These are phyloP conservation scores for Anorthoa munda DNA, from an alignment of 2,888 invertebrate genomes.

Conservation along the genomic window DNA sequence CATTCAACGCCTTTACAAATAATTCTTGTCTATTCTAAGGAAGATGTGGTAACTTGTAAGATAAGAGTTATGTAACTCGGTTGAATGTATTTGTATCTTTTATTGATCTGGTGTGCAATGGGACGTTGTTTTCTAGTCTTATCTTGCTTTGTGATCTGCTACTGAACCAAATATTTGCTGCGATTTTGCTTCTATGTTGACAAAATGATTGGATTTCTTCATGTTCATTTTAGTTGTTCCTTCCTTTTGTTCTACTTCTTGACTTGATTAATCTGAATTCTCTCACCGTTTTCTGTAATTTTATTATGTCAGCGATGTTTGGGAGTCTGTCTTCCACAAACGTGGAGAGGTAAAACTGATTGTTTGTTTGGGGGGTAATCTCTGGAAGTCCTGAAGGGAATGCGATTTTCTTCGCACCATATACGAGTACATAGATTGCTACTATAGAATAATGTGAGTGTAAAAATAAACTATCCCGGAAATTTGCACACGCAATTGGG, in stretches of 20 bases:
- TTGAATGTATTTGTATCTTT: slow-evolving; percentile 16
- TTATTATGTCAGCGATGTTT: no score
- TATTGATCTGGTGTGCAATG: slow-evolving; percentile 34
- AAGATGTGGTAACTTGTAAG: slow-evolving; percentile 31
- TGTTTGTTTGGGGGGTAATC: no score
- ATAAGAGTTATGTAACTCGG: slow-evolving; percentile 35
- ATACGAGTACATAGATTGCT: no score
- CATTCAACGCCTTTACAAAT: slow-evolving; percentile 35
- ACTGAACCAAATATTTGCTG: slow-evolving; percentile 14
- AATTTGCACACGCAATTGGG: no score
- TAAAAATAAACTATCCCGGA: no score
- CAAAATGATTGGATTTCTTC: slow-evolving; percentile 9
- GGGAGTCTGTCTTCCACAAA: no score
- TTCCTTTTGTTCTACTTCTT: background rate
- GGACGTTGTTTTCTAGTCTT: slow-evolving; percentile 2
- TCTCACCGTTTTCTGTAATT: background rate
- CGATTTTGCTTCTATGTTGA: background rate
- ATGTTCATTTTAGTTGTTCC: background rate
- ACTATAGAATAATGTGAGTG: no score
- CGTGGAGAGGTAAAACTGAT: no score
- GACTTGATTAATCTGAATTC: background rate
- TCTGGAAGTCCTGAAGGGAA: no score
- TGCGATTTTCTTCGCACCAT: no score
- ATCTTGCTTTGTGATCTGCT: slow-evolving; percentile 30
- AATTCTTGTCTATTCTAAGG: slow-evolving; percentile 18